Evolutionary conservation across 2,888 invertebrate species (phyloP).

Genomic region (Pristionchus japonicus): DNA sequence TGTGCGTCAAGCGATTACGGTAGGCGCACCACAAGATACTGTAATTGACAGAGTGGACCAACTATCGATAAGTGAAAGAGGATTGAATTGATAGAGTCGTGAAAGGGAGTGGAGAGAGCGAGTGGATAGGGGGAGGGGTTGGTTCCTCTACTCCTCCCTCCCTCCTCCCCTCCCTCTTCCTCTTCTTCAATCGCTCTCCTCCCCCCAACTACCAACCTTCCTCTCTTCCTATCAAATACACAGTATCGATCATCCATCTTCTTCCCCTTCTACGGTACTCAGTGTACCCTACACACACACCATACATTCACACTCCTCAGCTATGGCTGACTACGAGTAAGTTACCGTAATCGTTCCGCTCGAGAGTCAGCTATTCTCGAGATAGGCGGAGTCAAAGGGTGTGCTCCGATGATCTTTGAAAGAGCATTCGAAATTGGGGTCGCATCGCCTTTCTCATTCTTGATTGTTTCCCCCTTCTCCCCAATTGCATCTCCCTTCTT

Average conservation of each 20-base stretch:
- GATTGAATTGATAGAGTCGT: slow-evolving; percentile 33
- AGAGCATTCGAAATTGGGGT: neutral
- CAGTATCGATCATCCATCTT: slow-evolving; percentile 13
- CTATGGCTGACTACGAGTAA: slow-evolving; percentile 13
- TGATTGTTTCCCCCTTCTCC: slow-evolving; percentile 22
- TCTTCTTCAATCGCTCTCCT: slow-evolving; percentile 12
- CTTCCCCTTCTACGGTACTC: neutral
- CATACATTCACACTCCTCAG: neutral
- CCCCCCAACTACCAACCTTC: slow-evolving; percentile 44
- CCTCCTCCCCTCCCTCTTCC: slow-evolving; percentile 35
- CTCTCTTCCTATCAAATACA: slow-evolving; percentile 24
- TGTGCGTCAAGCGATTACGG: neutral
- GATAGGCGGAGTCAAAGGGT: neutral
- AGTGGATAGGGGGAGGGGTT: slow-evolving; percentile 18
- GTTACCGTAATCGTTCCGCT: slow-evolving; percentile 1
- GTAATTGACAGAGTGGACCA: neutral
- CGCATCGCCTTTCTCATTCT: slow-evolving; percentile 14
- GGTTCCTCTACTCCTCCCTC: slow-evolving; percentile 23
- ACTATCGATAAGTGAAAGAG: slow-evolving; percentile 40
- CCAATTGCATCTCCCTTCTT: neutral
- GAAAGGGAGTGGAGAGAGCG: slow-evolving; percentile 31
- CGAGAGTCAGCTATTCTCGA: neutral
- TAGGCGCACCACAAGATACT: neutral
- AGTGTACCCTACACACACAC: slow-evolving; percentile 13
- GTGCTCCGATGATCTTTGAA: slow-evolving; percentile 32